These are phyloP conservation scores for Tiphia femorata DNA, from an alignment of 2,888 invertebrate genomes.

Conservation along the genomic window DNA sequence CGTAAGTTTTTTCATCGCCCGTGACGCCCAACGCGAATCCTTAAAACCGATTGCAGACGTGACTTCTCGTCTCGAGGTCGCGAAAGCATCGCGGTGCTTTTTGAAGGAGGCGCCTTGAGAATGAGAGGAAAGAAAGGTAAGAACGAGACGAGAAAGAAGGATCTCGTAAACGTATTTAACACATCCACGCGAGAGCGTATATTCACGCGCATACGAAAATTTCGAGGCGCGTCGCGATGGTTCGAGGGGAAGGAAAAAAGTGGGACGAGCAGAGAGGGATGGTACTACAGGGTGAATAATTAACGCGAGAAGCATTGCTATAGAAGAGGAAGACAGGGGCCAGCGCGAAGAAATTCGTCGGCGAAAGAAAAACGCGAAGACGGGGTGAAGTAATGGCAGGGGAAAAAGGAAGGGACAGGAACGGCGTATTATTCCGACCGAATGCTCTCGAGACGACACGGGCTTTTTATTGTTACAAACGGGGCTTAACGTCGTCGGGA, in stretches of 20 bases:
- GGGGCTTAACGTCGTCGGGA: conserved; percentile 16
- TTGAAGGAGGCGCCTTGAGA: not conserved
- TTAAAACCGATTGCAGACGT: not conserved
- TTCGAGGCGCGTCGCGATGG: not conserved
- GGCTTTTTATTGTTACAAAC: conserved; percentile 20
- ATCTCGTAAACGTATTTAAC: conserved; percentile 55
- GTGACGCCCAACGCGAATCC: not conserved
- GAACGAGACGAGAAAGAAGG: conserved; percentile 34
- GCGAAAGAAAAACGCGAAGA: not conserved
- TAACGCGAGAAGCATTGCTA: not conserved
- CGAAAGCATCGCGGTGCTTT: not conserved
- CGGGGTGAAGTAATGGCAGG: not conserved
- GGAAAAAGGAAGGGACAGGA: not conserved
- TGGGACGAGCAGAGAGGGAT: not conserved
- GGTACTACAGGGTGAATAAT: not conserved
- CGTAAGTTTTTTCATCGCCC: not conserved
- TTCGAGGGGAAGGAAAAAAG: not conserved
- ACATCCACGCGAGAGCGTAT: conserved; percentile 55
- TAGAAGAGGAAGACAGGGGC: not conserved
- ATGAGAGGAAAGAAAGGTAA: not conserved
- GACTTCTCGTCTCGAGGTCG: not conserved
- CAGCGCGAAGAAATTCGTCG: not conserved
- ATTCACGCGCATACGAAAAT: conserved; percentile 28
- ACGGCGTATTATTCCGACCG: conserved; percentile 1
- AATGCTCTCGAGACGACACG: not conserved